Base-by-base conservation (phyloP, 2,113 vertebrate genomes). In the Polyodon spathula region DNA sequence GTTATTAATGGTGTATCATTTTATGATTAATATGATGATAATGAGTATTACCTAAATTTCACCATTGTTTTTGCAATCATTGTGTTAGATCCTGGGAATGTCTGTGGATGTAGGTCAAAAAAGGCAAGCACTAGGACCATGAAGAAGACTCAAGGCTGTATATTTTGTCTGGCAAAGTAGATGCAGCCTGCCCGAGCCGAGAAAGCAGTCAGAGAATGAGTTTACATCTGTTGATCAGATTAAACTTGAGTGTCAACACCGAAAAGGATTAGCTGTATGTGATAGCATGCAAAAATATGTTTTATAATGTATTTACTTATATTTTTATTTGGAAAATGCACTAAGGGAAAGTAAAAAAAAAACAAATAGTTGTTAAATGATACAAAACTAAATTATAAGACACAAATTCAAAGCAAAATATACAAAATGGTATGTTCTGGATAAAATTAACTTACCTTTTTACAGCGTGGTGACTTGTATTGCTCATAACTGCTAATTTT, bases 101-200 rank as follows among this genome's bases (percentile, higher is more conserved):
- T 27, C 27, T 27, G 27, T 27, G 27, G 27, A 27, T 27, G 6
- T 41, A 2, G 17, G 12, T 53, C 43, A 54, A 68, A 81, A 78
- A 68, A 75, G 71, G 76, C 81, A 84, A 78, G 87, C 85, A 76
- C 84, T 89, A 89, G 86, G 88, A 88, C 85, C 88, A 69, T 68
- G 84, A 73, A 71, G 63, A 66, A 76, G 67, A 72, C 58, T 4
- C 63, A 44, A 64, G 75, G 77, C 75, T 80, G 66, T 55, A 64
- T 69, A 69, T 70, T 73, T 74, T 71, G 69, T 84, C 81, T 86
- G 27, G 27, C 27, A 82, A 76, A 70, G 71, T 60, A 75, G 67
- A 71, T 60, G 74, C 68, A 76, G 70, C 59, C 72, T 76, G 59
- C 66, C 77, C 66, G 70, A 78, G 62, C 65, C 5, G 46, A 80